Percentiles rank a stretch among this genome's conserved stretches.
Conservation (phyloP, 2,113 vertebrate species). For the Archilochus colubris region DNA sequence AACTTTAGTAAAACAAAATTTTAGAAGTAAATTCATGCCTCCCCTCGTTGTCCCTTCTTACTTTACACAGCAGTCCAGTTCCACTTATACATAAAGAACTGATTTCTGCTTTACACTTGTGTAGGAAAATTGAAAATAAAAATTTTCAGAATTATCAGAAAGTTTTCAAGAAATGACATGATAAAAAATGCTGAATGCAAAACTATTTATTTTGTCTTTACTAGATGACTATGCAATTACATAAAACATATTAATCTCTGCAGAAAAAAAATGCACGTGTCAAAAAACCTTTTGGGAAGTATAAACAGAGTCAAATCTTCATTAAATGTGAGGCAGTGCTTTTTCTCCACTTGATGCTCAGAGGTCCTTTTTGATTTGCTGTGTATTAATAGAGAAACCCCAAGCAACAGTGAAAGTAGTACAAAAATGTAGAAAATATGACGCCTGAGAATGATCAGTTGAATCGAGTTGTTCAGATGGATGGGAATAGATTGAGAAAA, state of each 20-base stretch:
- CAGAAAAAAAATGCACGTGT: not conserved
- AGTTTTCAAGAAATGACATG: not conserved
- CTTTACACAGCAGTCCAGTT: not conserved
- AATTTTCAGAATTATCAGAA: not conserved
- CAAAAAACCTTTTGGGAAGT: not conserved
- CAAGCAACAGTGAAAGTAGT: not conserved
- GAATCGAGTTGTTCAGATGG: not conserved
- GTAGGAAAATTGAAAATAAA: not conserved
- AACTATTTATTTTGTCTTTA: not conserved
- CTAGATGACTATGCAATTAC: not conserved
- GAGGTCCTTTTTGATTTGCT: not conserved
- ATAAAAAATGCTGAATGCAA: not conserved
- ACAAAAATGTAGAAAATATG: not conserved
- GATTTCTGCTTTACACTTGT: not conserved
- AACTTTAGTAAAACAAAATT: not conserved
- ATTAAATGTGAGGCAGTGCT: not conserved
- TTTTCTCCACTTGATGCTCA: not conserved
- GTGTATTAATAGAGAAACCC: not conserved
- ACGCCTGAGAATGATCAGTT: not conserved
- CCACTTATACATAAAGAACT: not conserved
- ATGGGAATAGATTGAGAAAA: slow-evolving; percentile 2
- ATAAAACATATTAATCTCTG: not conserved
- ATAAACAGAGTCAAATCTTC: not conserved
- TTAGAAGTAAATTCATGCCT: not conserved
- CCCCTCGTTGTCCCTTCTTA: not conserved